phyloP scores from a whole-genome alignment of 2,888 invertebrate species.

The Eugnorisma glareosa region DNA sequence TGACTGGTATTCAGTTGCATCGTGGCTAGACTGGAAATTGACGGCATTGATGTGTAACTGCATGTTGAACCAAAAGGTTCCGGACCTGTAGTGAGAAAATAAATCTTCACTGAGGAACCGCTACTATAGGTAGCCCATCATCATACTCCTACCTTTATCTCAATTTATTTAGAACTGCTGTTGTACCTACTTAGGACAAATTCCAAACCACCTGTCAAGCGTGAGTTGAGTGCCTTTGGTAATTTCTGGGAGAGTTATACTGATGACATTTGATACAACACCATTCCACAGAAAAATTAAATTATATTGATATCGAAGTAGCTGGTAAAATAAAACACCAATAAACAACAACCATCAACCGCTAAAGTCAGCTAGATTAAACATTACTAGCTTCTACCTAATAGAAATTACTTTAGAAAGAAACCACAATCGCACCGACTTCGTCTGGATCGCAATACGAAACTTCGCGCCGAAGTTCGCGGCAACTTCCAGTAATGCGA shows the following conservation, averaged over 20 bases:
- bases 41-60: background rate
- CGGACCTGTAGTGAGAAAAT: background rate
- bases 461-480: conserved; percentile 72
- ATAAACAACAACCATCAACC: conserved; percentile 6
- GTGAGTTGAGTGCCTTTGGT: background rate
- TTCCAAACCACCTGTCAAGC: background rate
- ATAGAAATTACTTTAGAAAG: conserved; percentile 65
- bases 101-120: background rate
- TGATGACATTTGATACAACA: background rate
- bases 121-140: background rate
- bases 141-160: background rate
- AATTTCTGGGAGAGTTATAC: background rate
- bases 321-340: conserved; percentile 1
- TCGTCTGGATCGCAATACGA: conserved; percentile 61
- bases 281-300: background rate
- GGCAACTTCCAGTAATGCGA: conserved; percentile 78
- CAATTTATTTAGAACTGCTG: background rate
- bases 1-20: background rate
- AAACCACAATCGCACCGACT: conserved; percentile 61
- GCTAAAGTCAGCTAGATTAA: conserved; percentile 59
- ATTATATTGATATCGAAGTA: background rate
- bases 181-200: background rate
- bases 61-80: background rate
- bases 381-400: conserved; percentile 61
- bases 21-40: background rate